Evolutionary conservation across 30 jellyfish, hydroid and myxozoan species (phyloP), one percentile per base, ranked within the genome.

Genomic region (Cassiopea andromeda): DNA sequence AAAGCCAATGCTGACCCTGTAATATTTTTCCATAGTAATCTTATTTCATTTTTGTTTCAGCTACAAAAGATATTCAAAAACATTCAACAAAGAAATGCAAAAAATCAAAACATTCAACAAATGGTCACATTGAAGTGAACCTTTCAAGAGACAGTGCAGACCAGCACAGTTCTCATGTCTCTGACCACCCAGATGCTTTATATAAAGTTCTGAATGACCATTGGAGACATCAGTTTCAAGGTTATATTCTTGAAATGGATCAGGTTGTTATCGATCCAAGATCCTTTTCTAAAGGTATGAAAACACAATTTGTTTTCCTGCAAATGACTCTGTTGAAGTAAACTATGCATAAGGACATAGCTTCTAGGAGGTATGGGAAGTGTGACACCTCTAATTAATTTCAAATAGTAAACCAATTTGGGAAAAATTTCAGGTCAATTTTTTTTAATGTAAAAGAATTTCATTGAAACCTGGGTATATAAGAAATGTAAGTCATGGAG

Each of bases 271-370:
- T 94, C 3, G 98, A 90, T 10, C 92, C 90, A 8, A 68, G 93
- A 69, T 90, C 97, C 10, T 80, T 94, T 47, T 97, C 96, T 1
- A 94, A 90, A 87, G 98, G 98, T 94, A 45, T 13, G 77, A 59
- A 1, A n/a, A 44, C 5, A 50, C 64, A 2, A 50, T 50, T 50
- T 50, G 5, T 50, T 50, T n/a, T n/a, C n/a, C n/a, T n/a, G n/a
- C n/a, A n/a, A n/a, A n/a, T n/a, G n/a, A n/a, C n/a, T n/a, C n/a
- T n/a, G n/a, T n/a, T n/a, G n/a, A n/a, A n/a, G n/a, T n/a, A n/a
- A n/a, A n/a, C n/a, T n/a, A n/a, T n/a, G n/a, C n/a, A n/a, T n/a
- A n/a, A n/a, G n/a, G n/a, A n/a, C n/a, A n/a, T n/a, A n/a, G n/a
- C n/a, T n/a, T n/a, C n/a, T n/a, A n/a, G n/a, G 49, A 4, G 61